Conservation (phyloP, 2,797 vertebrate species). For the Neopelma chrysocephalum region DNA sequence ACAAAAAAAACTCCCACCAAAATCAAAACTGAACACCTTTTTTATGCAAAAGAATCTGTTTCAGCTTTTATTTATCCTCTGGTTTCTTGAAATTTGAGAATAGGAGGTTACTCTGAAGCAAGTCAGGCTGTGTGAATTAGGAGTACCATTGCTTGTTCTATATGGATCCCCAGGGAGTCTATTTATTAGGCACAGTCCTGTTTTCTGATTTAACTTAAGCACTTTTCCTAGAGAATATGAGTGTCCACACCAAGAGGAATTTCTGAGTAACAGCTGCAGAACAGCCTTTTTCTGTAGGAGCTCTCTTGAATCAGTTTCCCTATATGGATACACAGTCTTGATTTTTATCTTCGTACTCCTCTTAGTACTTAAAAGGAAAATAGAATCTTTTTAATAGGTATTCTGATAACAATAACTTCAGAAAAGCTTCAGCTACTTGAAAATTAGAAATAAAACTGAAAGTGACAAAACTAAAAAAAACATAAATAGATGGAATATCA, state of each 20-base stretch:
- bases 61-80: not conserved
- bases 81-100: not conserved
- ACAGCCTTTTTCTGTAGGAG: not conserved
- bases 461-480: not conserved
- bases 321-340: not conserved
- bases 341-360: not conserved
- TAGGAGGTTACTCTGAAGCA: not conserved
- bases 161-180: not conserved
- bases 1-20: not conserved
- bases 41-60: not conserved
- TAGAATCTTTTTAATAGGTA: not conserved
- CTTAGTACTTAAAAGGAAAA: not conserved
- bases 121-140: not conserved
- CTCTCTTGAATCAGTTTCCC: not conserved
- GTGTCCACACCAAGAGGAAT: not conserved
- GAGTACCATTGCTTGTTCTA: not conserved
- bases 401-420: not conserved
- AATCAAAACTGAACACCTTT: not conserved
- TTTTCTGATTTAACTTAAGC: slow-evolving; percentile 35
- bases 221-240: not conserved
- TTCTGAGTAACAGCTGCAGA: slow-evolving; percentile 7
- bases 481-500: not conserved
- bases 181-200: slow-evolving; percentile 34
- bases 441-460: not conserved
- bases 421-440: not conserved